Base-by-base conservation (phyloP, 2,888 invertebrate species). In the Geophilus truncorum region DNA sequence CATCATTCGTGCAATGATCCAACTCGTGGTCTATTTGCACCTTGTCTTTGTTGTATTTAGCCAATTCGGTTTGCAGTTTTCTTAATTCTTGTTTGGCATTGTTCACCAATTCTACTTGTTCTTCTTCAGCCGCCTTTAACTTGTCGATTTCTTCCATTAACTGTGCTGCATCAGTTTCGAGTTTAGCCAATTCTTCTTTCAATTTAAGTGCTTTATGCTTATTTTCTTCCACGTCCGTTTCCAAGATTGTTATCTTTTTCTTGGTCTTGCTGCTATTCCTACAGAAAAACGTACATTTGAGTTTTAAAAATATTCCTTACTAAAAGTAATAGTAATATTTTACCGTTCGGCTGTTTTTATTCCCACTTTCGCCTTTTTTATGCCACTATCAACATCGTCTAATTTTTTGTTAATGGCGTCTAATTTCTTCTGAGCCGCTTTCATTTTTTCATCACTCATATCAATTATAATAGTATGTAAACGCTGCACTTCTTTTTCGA, bases 211-310 rank as follows among this genome's bases (percentile, higher is more conserved):
- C 76, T 23, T 81, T 32, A 21, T 78, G 76, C 85, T 93, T 92
- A 0, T 92, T 91, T 9, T 91, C 91, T 51, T 89, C 88, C 0
- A 94, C 89, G 84, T 95, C 95, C 5, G 90, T 88, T 80, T 93
- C 92, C 86, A 95, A 89, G 82, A 91, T 91, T n/a, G 89, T 88
- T 34, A 95, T 93, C 86, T 92, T 92, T 80, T 92, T 92, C 84
- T 91, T 90, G 0, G 92, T 90, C 85, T 95, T 95, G 82, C 91
- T 91, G 0, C 92, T 89, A 86, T 95, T 95, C 84, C 95, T 87
- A n/a, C n/a, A 40, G 51, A 40, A 10, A 81, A 78, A 45, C n/a
- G n/a, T n/a, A n/a, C n/a, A n/a, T n/a, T n/a, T 23, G 12, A 78
- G 28, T 75, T 28, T n/a, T 30, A 25, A 75, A 12, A 30, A 15